Evolutionary conservation across 2,797 vertebrate genomes (phyloP).

Genomic region (Dryobates pubescens): DNA sequence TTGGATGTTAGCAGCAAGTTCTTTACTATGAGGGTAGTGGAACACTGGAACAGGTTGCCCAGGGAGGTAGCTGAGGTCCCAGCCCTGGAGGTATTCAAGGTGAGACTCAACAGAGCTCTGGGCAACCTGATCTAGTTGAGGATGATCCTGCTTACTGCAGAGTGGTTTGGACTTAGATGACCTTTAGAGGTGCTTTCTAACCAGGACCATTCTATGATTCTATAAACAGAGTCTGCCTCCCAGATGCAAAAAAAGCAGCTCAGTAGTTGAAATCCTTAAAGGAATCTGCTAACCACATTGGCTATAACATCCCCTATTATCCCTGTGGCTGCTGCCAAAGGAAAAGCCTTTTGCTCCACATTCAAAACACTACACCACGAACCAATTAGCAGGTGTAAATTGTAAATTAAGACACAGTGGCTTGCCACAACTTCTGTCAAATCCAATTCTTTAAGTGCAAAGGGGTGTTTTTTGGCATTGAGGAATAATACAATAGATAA

Average conservation of each 20-base stretch:
- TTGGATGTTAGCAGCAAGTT: too few relatives aligned
- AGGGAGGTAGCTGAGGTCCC: too few relatives aligned
- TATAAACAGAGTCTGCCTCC: background rate
- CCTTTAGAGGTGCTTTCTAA: too few relatives aligned
- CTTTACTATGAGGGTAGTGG: too few relatives aligned
- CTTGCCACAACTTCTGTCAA: background rate
- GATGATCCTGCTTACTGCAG: too few relatives aligned
- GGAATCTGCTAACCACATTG: background rate
- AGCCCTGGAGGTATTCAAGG: too few relatives aligned
- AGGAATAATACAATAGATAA: background rate
- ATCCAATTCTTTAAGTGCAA: background rate
- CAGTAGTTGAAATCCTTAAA: background rate
- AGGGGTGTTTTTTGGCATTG: background rate
- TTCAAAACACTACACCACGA: background rate
- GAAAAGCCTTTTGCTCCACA: background rate
- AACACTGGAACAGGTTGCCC: too few relatives aligned
- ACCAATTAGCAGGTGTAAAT: background rate
- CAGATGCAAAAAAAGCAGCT: background rate
- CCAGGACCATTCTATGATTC: too few relatives aligned
- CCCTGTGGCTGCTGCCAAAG: background rate
- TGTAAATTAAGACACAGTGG: background rate
- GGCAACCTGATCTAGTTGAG: too few relatives aligned
- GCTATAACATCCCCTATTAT: background rate
- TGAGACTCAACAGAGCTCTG: too few relatives aligned
- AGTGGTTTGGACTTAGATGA: too few relatives aligned